phyloP scores from a whole-genome alignment of 1,140 invertebrate genomes.

The Caenorhabditis remanei region DNA sequence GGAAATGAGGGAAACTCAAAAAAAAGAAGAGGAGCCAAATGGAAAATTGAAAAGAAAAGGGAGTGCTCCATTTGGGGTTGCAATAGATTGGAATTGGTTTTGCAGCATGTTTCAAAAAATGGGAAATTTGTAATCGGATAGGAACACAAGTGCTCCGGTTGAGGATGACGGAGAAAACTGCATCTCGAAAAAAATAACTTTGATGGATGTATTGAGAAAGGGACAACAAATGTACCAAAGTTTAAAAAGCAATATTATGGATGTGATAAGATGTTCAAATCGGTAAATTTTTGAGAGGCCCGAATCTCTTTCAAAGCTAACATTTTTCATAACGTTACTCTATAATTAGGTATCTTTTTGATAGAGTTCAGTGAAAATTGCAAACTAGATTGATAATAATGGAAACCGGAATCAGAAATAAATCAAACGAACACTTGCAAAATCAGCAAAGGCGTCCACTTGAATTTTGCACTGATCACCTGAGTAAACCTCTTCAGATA shows the following conservation, averaged over 20 bases:
- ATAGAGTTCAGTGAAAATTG: no score
- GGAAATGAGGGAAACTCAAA: conserved; percentile 25
- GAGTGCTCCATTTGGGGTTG: not conserved
- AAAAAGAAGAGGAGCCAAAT: not conserved
- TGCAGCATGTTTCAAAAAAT: not conserved
- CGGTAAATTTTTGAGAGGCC: no score
- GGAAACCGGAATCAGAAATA: not conserved
- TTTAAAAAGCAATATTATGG: no score
- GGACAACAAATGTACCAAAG: no score
- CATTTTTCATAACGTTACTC: no score
- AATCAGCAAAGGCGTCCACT: not conserved
- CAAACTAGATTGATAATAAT: no score
- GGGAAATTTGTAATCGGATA: not conserved
- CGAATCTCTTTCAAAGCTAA: no score
- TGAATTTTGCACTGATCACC: conserved; percentile 20
- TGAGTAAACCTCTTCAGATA: not conserved
- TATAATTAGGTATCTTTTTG: no score
- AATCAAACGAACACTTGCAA: not conserved
- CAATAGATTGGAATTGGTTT: conserved; percentile 1
- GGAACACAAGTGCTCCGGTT: not conserved
- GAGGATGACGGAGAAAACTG: no score
- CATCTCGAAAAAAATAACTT: no score
- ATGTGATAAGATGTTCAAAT: no score
- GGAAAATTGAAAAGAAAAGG: not conserved
- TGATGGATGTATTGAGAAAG: no score